These are phyloP conservation scores for Phrynosoma platyrhinos DNA, from an alignment of 2,113 vertebrate species.

Conservation along the genomic window DNA sequence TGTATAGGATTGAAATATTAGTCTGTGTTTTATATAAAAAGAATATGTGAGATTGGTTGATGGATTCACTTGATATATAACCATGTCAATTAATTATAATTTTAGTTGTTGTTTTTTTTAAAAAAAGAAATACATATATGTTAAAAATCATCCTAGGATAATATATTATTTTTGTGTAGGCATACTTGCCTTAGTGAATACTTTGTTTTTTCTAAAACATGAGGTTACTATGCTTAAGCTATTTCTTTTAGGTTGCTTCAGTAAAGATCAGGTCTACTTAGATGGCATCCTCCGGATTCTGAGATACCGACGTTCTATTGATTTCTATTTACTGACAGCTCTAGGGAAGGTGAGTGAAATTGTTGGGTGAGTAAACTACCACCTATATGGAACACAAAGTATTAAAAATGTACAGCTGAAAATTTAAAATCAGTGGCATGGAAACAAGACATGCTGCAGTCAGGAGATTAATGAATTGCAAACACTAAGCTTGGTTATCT, in stretches of 20 bases:
- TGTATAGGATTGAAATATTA: not conserved
- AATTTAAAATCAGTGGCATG: not conserved
- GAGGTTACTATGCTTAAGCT: not conserved
- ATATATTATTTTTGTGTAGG: not conserved
- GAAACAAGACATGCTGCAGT: not conserved
- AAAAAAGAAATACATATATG: not conserved
- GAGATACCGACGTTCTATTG: conserved; percentile 87
- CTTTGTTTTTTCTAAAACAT: not conserved
- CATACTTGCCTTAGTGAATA: not conserved
- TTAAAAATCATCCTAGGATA: conserved; percentile 3
- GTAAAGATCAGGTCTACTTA: conserved; percentile 95
- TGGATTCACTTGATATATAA: no score
- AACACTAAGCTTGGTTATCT: not conserved
- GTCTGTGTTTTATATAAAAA: not conserved
- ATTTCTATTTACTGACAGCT: conserved; percentile 91
- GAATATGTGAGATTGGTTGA: not conserved
- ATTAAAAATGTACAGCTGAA: not conserved
- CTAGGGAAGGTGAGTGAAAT: conserved; percentile 88
- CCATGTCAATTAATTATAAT: no score
- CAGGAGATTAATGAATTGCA: not conserved
- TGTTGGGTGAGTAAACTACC: not conserved
- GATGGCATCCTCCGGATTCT: conserved; percentile 92
- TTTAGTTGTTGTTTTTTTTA: not conserved
- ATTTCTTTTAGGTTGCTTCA: conserved; percentile 89
- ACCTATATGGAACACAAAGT: not conserved